Base-by-base conservation (phyloP, 2,888 invertebrate genomes). In the Prosopocoilus inquinatus region DNA sequence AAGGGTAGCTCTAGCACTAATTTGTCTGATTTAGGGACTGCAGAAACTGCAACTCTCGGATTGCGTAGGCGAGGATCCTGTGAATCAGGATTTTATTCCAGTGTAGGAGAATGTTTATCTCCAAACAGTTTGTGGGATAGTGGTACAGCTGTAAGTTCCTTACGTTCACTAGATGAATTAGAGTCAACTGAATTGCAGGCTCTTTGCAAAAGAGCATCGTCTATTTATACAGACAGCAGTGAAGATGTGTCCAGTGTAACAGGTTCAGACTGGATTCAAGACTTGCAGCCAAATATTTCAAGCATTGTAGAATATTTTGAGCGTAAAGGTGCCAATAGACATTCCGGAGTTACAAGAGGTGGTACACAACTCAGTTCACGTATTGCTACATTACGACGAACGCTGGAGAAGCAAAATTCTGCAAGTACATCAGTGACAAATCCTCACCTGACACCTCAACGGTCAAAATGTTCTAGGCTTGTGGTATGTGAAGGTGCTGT, bases 301-400 rank as follows among this genome's bases (percentile, higher is more conserved):
- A 86, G 87, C 70, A 93, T 93, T 65, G 93, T 94, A 28, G 92
- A 93, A 69, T 93, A 93, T 75, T 93, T 94, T 76, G 93, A 94
- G 77, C 80, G 89, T 46, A 89, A 91, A 72, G 86, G 86, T 47
- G 84, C 82, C 20, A 81, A 36, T 33, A 76, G 81, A 63, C 81
- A 82, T 69, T 71, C 80, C 1, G 75, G 78, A 8, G 74, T 74
- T 34, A 75, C 75, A 34, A 71, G 78, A 47, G 71, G 74, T 8
- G 70, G 74, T 2, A 65, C 73, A 59, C 75, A 74, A 55, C 64
- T 75, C 7, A 74, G 72, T 62, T 74, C 77, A 16, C 67, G 74
- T 8, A 75, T 76, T 46, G 74, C 75, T 3, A 72, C 74, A 32
- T 61, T 77, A 55, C 61, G 76, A 35, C 67, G 73, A 47, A 72